A percentile compares a stretch with the other conserved stretches of the same genome.
phyloP scores from a whole-genome alignment of 2,888 invertebrate species.

The Amphipyra berbera region DNA sequence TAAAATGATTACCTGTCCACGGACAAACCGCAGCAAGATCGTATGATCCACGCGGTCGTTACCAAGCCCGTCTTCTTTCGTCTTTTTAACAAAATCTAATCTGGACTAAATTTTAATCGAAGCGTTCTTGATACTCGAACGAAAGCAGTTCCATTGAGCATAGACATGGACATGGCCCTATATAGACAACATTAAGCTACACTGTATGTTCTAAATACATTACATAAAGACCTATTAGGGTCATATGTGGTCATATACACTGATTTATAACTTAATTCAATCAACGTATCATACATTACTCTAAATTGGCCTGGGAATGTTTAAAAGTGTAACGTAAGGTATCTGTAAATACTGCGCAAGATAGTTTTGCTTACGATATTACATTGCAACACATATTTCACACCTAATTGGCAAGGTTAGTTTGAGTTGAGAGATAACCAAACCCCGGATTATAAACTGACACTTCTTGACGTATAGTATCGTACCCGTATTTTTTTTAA shows the following conservation, averaged over 20 bases:
- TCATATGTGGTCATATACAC: conserved; percentile 22
- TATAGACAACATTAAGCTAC: conserved; percentile 45
- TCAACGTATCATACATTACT: conserved; percentile 3
- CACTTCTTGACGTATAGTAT: too few species aligned
- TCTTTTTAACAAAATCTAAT: too few species aligned
- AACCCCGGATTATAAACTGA: too few species aligned
- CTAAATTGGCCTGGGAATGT: not conserved
- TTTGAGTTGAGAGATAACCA: too few species aligned
- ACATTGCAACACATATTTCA: too few species aligned
- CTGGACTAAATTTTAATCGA: conserved; percentile 11
- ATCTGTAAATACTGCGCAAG: not conserved
- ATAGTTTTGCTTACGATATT: too few species aligned
- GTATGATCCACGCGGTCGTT: too few species aligned
- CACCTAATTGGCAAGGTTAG: too few species aligned
- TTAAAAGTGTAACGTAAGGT: conserved; percentile 11
- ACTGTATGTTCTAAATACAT: conserved; percentile 44
- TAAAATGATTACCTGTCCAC: too few species aligned
- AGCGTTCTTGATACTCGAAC: conserved; percentile 12
- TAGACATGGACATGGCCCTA: conserved; percentile 22
- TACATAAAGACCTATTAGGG: conserved; percentile 42
- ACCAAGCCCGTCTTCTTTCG: too few species aligned
- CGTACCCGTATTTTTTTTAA: too few species aligned
- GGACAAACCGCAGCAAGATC: too few species aligned
- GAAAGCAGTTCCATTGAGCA: conserved; percentile 35
- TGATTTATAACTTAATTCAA: conserved; percentile 60